These are phyloP conservation scores for Helicolenus hilgendorfi DNA, from an alignment of 2,797 vertebrate species.

Conservation along the genomic window DNA sequence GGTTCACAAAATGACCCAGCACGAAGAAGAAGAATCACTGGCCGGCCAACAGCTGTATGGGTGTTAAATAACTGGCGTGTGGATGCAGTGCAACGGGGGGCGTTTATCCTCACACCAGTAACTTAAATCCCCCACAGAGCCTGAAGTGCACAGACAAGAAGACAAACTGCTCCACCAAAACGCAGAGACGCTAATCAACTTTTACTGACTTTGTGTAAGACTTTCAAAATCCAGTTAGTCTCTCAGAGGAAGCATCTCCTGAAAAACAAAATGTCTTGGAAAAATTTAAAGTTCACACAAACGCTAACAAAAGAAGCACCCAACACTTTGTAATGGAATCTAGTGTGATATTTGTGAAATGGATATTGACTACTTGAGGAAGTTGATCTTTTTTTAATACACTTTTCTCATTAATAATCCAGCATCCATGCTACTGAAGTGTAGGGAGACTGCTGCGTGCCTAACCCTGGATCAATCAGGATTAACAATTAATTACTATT, in stretches of 20 bases:
- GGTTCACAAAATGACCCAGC: neutral
- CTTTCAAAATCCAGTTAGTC: conserved; percentile 33
- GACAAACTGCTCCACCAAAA: conserved; percentile 26
- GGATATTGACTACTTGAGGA: neutral
- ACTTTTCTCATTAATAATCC: neutral
- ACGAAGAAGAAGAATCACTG: neutral
- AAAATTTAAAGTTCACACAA: neutral
- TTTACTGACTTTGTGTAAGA: conserved; percentile 44
- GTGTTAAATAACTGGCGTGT: neutral
- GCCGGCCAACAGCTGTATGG: neutral
- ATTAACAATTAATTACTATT: neutral
- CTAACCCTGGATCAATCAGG: neutral
- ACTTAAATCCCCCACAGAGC: conserved; percentile 39
- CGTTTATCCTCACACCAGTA: neutral
- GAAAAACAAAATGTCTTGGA: conserved; percentile 1
- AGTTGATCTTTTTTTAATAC: neutral
- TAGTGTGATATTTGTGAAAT: neutral
- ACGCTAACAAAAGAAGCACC: conserved; percentile 25
- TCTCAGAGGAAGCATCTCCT: conserved; percentile 10
- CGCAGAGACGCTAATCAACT: neutral
- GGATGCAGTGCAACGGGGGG: neutral
- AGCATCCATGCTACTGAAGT: neutral
- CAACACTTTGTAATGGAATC: neutral
- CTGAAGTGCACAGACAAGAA: neutral
- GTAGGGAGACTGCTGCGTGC: neutral